Evolutionary conservation across 2,888 invertebrate genomes (phyloP).

Genomic region (Acanthococcus lagerstroemiae): DNA sequence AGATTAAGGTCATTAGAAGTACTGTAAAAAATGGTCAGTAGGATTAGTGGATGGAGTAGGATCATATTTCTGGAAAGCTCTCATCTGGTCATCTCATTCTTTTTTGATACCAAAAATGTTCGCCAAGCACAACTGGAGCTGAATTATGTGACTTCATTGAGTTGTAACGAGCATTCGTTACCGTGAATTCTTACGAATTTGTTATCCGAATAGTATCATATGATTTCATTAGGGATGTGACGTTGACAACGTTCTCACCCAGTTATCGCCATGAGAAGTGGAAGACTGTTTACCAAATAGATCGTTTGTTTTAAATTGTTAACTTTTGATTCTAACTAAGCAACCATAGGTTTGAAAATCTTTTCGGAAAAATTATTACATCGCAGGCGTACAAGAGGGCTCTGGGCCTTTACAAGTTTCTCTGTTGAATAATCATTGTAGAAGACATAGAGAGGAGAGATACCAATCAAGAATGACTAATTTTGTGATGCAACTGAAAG

Average conservation of each 20-base stretch:
- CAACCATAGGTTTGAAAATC: too few relatives aligned
- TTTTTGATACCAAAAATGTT: too few relatives aligned
- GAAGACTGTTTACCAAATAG: not conserved
- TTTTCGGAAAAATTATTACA: not conserved
- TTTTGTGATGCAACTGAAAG: not conserved
- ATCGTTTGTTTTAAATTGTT: not conserved
- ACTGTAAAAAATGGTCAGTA: too few relatives aligned
- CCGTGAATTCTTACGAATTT: not conserved
- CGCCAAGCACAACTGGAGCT: not conserved
- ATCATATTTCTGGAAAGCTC: too few relatives aligned
- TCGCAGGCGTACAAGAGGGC: not conserved
- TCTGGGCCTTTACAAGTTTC: not conserved
- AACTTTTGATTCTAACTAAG: too few relatives aligned
- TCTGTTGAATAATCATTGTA: not conserved
- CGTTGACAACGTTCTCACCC: not conserved
- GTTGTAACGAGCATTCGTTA: not conserved
- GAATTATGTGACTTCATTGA: not conserved
- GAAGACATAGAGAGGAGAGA: not conserved
- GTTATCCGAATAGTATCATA: not conserved
- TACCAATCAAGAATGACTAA: not conserved
- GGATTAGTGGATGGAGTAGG: too few relatives aligned
- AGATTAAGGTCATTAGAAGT: too few relatives aligned
- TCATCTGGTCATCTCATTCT: too few relatives aligned
- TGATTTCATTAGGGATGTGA: not conserved
- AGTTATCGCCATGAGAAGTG: not conserved